Evolutionary conservation across 2,888 invertebrate genomes (phyloP).

Genomic region (Brachynemurus nebulosus): DNA sequence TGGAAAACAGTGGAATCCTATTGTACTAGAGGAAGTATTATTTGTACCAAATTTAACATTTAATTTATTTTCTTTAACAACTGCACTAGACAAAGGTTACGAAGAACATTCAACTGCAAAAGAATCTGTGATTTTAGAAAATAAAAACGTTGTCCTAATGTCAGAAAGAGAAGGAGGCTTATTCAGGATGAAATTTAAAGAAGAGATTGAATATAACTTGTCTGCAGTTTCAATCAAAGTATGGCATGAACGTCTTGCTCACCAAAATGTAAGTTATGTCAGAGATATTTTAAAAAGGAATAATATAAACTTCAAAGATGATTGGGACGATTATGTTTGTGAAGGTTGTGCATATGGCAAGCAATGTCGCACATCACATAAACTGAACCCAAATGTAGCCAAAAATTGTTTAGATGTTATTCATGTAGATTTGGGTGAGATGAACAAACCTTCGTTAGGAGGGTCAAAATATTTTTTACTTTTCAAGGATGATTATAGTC

Average conservation of each 20-base stretch:
- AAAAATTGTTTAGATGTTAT: conserved; percentile 14
- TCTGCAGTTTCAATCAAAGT: no score
- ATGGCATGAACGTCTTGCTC: no score
- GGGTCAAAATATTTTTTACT: no score
- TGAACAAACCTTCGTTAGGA: no score
- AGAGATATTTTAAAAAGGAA: conserved; percentile 17
- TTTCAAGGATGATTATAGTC: no score
- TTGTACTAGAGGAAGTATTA: conserved; percentile 6
- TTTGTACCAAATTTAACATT: conserved; percentile 9
- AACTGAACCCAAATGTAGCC: conserved; percentile 7
- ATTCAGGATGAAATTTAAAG: conserved; percentile 18
- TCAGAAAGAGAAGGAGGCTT: conserved; percentile 15
- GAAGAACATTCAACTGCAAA: conserved; percentile 14
- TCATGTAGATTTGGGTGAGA: no score
- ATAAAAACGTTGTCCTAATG: conserved; percentile 12
- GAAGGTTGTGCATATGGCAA: conserved; percentile 20
- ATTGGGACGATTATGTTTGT: conserved; percentile 20
- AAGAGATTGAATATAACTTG: no score
- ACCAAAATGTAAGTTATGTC: no score
- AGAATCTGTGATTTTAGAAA: conserved; percentile 14
- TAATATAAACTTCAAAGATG: conserved; percentile 17
- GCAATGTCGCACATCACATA: conserved; percentile 17
- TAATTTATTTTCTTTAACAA: conserved; percentile 12
- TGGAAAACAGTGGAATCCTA: conserved; percentile 7
- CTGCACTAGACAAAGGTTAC: conserved; percentile 16